Evolutionary conservation across 2,113 vertebrate species (phyloP).

Genomic region (Festucalex cinctus): DNA sequence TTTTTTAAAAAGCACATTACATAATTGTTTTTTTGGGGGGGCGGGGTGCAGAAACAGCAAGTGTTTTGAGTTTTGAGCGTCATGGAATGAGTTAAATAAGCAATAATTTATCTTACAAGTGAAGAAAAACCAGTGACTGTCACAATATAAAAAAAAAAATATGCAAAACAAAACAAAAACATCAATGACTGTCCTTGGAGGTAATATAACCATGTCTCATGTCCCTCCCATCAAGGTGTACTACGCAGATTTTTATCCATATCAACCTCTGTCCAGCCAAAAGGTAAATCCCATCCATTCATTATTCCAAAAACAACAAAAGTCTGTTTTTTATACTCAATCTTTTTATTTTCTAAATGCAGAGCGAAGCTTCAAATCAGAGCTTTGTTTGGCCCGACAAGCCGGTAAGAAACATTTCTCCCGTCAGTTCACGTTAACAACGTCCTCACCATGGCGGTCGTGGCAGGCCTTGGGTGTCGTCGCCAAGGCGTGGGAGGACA

Average conservation of each 20-base stretch:
- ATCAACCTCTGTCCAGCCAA: slow-evolving; percentile 73
- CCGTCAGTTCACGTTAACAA: background rate
- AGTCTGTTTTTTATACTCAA: background rate
- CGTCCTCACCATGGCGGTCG: no score
- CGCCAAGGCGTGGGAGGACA: slow-evolving; percentile 87
- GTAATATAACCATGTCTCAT: background rate
- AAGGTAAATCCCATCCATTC: slow-evolving; percentile 42
- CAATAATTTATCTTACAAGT: no score
- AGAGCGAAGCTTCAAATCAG: slow-evolving; percentile 64
- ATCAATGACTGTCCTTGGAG: background rate
- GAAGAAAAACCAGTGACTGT: no score
- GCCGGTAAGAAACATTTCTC: slow-evolving; percentile 53
- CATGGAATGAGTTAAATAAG: no score
- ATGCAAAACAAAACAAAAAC: background rate
- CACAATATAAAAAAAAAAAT: background rate
- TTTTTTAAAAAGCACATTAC: no score
- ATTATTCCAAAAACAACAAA: background rate
- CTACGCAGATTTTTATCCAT: slow-evolving; percentile 76
- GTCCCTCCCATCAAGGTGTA: slow-evolving; percentile 69
- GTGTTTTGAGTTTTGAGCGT: background rate
- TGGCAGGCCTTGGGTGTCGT: slow-evolving; percentile 77
- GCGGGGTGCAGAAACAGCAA: no score
- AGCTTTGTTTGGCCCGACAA: slow-evolving; percentile 56
- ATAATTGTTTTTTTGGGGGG: no score
- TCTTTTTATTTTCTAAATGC: background rate